Conservation (phyloP, 2,888 invertebrate genomes). For the Chaitophorus viminalis region DNA sequence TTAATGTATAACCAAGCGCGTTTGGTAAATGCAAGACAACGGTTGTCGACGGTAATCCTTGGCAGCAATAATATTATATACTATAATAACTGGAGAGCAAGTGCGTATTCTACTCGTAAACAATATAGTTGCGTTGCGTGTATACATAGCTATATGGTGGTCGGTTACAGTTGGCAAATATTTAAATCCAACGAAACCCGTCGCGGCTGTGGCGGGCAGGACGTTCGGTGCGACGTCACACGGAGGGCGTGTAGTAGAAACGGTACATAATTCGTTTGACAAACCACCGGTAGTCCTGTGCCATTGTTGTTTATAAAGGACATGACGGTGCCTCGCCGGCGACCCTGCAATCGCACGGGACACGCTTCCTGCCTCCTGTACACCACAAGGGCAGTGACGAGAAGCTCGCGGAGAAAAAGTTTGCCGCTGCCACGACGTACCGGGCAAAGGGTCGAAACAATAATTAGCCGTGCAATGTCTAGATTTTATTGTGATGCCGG, state of each 20-base stretch:
- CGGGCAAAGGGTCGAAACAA: conserved; percentile 29
- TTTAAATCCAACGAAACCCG: conserved; percentile 6
- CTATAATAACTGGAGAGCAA: too few species aligned
- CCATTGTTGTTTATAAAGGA: conserved; percentile 43
- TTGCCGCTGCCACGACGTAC: too few species aligned
- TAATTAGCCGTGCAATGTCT: conserved; percentile 47
- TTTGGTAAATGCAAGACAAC: too few species aligned
- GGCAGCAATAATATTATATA: too few species aligned
- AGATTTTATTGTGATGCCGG: conserved; percentile 31
- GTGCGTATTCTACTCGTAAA: too few species aligned
- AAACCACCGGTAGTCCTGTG: conserved; percentile 23
- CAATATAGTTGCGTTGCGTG: neutral
- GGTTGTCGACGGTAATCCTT: too few species aligned
- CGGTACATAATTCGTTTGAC: conserved; percentile 31
- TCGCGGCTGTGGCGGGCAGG: neutral
- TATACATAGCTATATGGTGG: neutral
- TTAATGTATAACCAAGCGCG: too few species aligned
- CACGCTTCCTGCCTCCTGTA: neutral
- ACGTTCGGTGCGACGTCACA: too few species aligned
- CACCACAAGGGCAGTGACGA: neutral
- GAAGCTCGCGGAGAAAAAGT: conserved; percentile 36
- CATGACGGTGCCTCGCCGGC: neutral
- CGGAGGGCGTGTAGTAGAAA: too few species aligned
- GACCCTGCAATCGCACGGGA: neutral
- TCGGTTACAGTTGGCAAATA: neutral